A percentile compares a stretch with the other conserved stretches of the same genome.
phyloP scores from a whole-genome alignment of 2,113 vertebrate species.

The Plecotus auritus region DNA sequence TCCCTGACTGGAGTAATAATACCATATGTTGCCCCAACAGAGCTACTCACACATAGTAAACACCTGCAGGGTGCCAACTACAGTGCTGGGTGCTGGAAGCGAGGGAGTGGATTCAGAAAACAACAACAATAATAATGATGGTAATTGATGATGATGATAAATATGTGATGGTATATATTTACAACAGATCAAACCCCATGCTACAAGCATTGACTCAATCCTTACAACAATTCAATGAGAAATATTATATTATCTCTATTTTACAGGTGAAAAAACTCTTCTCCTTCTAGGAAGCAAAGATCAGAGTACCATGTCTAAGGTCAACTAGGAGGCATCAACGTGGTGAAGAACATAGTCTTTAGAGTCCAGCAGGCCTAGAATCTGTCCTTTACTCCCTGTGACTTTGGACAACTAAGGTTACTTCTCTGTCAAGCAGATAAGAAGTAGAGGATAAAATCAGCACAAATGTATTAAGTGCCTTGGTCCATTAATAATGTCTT shows the following conservation, averaged over 20 bases:
- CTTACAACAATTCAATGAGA: background rate
- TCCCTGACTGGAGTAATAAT: conserved; percentile 48
- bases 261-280: background rate
- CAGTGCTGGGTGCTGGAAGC: background rate
- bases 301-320: background rate
- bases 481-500: background rate
- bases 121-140: background rate
- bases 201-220: background rate
- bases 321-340: background rate
- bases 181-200: background rate
- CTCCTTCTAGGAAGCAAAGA: background rate
- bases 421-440: background rate
- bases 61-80: background rate
- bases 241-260: background rate
- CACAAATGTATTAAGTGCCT: background rate
- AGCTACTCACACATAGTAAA: background rate
- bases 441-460: background rate
- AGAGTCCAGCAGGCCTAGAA: background rate
- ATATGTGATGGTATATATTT: no score
- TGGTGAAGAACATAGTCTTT: background rate
- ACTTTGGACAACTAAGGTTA: background rate
- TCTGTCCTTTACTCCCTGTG: background rate
- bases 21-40: background rate
- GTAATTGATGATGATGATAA: background rate
- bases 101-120: background rate